A percentile compares a stretch with the other conserved stretches of the same genome.
Conservation (phyloP, 2,888 invertebrate genomes). For the Troides helena region DNA sequence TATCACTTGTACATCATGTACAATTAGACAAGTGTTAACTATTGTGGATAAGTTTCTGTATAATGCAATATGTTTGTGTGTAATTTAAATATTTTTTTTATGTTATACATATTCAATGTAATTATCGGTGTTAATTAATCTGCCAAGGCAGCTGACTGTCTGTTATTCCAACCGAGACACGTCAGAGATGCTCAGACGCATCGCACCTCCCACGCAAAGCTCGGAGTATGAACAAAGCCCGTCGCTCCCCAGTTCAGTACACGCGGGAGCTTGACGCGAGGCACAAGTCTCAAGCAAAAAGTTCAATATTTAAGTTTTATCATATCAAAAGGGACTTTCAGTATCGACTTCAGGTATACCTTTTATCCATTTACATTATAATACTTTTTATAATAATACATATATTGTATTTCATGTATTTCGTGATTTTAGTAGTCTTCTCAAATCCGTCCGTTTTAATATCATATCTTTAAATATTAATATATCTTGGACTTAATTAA, state of each 20-base stretch:
- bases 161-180: conserved; percentile 54
- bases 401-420: no score
- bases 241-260: conserved; percentile 59
- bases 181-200: conserved; percentile 50
- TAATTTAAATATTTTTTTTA: conserved; percentile 7
- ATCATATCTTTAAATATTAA: no score
- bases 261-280: conserved; percentile 60
- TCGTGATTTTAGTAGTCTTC: no score
- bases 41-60: not conserved
- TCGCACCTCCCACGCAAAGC: conserved; percentile 64
- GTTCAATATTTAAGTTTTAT: conserved; percentile 11
- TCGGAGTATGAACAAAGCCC: conserved; percentile 59
- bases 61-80: not conserved
- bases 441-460: no score
- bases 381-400: no score
- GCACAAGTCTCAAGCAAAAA: conserved; percentile 49
- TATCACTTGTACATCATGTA: no score
- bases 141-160: conserved; percentile 65
- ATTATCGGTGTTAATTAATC: conserved; percentile 55
- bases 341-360: conserved; percentile 16
- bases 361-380: not conserved
- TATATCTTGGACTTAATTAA: no score
- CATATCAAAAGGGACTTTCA: not conserved
- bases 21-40: no score
- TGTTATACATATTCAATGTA: conserved; percentile 47